Evolutionary conservation across 2,797 vertebrate species (phyloP), one percentile per base, ranked within the genome.

Genomic region (Parotocinclus haroldoi): DNA sequence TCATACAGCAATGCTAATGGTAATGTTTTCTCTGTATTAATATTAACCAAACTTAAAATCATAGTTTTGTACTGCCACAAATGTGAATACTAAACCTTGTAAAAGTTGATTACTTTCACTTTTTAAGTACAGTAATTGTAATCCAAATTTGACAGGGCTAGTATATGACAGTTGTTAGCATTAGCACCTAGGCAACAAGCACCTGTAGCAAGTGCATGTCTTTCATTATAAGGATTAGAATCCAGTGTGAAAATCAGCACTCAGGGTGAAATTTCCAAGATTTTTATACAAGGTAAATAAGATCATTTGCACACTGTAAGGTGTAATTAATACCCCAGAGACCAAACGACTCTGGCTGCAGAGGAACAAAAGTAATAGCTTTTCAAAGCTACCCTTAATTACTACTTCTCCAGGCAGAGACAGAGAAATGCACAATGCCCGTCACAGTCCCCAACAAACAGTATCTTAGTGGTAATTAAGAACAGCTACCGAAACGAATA

Each of bases 261-360:
- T 44, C 17, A 10, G 46, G 46, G 38, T 48, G 63, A 46, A 51
- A 50, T 57, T 63, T 69, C 74, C 45, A 14, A 64, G 42, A 44
- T 49, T 19, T 42, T 69, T 67, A 52, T 37, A 54, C 42, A 59
- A 48, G 56, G 46, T 12, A 69, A 68, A 71, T 65, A 27, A 68
- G 57, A 75, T 68, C 46, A 72, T 66, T 59, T 68, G 48, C 44
- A 48, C 38, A 50, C 51, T 70, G 63, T 50, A 48, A 58, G 51
- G 48, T 44, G 64, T 64, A 72, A 63, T 72, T 68, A 72, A 62
- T 56, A 66, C 62, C 62, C 53, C 13, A 7, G 48, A 68, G 66
- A 39, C 68, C 13, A 38, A 60, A 53, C 5, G 36, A 11, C 42
- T 17, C 57, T 54, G 19, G 46, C 46, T 65, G 63, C 18, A 51